A percentile compares a stretch with the other conserved stretches of the same genome.
These are phyloP conservation scores for Macrobrachium nipponense DNA, from an alignment of 1,140 invertebrate species.

Conservation along the genomic window DNA sequence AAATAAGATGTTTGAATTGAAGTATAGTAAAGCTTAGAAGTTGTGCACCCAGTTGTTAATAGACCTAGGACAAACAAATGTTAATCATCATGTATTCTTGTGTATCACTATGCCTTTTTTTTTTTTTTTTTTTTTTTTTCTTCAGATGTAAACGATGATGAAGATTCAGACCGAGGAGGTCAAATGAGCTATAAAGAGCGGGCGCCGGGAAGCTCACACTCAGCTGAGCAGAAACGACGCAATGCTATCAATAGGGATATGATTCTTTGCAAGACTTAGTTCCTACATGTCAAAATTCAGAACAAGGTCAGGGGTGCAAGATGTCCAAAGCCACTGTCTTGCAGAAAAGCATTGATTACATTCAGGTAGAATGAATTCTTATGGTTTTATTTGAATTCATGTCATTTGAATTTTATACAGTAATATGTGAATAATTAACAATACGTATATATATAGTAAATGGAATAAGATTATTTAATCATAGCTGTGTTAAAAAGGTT, in stretches of 20 bases:
- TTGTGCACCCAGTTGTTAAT: too few species aligned
- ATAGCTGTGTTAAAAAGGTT: too few species aligned
- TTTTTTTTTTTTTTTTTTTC: constrained; percentile 3
- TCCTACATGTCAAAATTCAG: constrained; percentile 88
- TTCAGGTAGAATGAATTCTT: constrained; percentile 70
- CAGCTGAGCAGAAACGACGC: constrained; percentile 96
- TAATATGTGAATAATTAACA: too few species aligned
- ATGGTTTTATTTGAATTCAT: neutral
- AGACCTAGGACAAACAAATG: too few species aligned
- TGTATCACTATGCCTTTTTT: neutral
- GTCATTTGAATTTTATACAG: neutral
- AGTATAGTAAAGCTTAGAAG: too few species aligned
- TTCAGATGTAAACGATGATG: constrained; percentile 79
- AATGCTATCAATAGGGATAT: constrained; percentile 97
- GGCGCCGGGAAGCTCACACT: constrained; percentile 93
- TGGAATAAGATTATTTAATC: too few species aligned
- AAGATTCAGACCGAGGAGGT: constrained; percentile 87
- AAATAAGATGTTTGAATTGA: too few species aligned
- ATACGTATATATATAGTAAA: too few species aligned
- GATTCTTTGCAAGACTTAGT: constrained; percentile 91
- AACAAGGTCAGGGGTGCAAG: constrained; percentile 83
- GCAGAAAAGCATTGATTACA: constrained; percentile 79
- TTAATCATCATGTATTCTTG: too few species aligned
- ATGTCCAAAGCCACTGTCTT: constrained; percentile 95
- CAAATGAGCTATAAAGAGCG: constrained; percentile 92